Evolutionary conservation across 2,888 invertebrate species (phyloP).

Genomic region (Eupithecia centaureata): DNA sequence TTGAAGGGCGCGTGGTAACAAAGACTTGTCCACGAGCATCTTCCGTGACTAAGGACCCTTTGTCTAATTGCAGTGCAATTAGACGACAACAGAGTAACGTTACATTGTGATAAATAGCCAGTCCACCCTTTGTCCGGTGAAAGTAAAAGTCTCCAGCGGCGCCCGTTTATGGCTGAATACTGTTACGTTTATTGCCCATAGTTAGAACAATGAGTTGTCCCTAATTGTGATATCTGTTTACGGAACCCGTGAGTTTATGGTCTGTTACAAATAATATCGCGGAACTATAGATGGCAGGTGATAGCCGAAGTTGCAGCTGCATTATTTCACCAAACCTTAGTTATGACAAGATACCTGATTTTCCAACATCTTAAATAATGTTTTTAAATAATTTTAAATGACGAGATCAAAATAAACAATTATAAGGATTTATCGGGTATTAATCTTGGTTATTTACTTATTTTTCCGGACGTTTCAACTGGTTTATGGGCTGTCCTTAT

Average conservation of each 20-base stretch:
- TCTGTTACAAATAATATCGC: slow-evolving; percentile 23
- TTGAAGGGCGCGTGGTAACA: slow-evolving; percentile 60
- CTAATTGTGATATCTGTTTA: slow-evolving; percentile 37
- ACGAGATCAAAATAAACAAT: too few relatives aligned
- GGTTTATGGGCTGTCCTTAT: too few relatives aligned
- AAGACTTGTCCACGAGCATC: slow-evolving; percentile 42
- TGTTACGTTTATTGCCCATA: slow-evolving; percentile 44
- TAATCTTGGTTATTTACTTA: too few relatives aligned
- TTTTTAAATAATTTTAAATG: too few relatives aligned
- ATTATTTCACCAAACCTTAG: not conserved
- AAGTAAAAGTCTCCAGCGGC: slow-evolving; percentile 67
- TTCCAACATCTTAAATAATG: not conserved
- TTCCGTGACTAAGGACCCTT: slow-evolving; percentile 52
- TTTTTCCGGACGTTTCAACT: too few relatives aligned
- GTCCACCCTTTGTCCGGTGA: slow-evolving; percentile 62
- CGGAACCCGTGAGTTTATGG: slow-evolving; percentile 32
- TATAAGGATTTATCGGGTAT: too few relatives aligned
- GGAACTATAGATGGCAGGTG: slow-evolving; percentile 14
- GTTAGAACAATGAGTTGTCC: slow-evolving; percentile 42
- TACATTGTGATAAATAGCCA: slow-evolving; percentile 58
- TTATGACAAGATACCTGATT: not conserved
- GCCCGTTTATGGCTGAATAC: slow-evolving; percentile 56
- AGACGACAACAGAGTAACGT: slow-evolving; percentile 65
- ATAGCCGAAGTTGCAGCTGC: slow-evolving; percentile 18
- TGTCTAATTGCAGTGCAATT: slow-evolving; percentile 63